Evolutionary conservation across 23 tunicate species (phyloP).

Genomic region (Styela plicata): DNA sequence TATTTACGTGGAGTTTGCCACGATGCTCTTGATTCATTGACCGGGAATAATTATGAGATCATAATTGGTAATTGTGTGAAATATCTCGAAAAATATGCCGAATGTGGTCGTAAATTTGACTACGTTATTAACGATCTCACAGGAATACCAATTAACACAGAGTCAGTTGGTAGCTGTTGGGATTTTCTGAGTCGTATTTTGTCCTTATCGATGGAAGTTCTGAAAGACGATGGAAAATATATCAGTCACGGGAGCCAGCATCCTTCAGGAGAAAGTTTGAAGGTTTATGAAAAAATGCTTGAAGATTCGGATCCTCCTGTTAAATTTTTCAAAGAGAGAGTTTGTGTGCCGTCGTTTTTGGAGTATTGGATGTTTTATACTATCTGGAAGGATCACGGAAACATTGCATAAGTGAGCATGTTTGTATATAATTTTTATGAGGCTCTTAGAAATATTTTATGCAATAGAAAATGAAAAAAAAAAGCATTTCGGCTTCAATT

Average conservation of each 20-base stretch:
- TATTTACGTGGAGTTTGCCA: conserved; percentile 85
- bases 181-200: conserved; percentile 66
- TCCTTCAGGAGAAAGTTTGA: conserved; percentile 12
- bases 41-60: conserved; percentile 64
- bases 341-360: conserved; percentile 79
- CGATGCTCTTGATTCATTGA: conserved; percentile 57
- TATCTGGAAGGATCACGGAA: conserved; percentile 38
- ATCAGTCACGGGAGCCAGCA: conserved; percentile 53
- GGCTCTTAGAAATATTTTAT: no score
- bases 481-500: no score
- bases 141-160: conserved; percentile 79
- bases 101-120: conserved; percentile 65
- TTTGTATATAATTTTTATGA: no score
- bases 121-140: conserved; percentile 80
- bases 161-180: conserved; percentile 56
- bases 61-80: conserved; percentile 75
- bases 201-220: conserved; percentile 45
- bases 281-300: conserved; percentile 64
- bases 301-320: conserved; percentile 34
- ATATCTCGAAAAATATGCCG: conserved; percentile 39
- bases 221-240: conserved; percentile 72
- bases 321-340: conserved; percentile 43
- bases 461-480: no score
- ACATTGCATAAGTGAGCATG: no score
- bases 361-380: conserved; percentile 88